Percentiles rank a stretch among this genome's conserved stretches.
Conservation (phyloP, 2,113 vertebrate species). For the Ondatra zibethicus region DNA sequence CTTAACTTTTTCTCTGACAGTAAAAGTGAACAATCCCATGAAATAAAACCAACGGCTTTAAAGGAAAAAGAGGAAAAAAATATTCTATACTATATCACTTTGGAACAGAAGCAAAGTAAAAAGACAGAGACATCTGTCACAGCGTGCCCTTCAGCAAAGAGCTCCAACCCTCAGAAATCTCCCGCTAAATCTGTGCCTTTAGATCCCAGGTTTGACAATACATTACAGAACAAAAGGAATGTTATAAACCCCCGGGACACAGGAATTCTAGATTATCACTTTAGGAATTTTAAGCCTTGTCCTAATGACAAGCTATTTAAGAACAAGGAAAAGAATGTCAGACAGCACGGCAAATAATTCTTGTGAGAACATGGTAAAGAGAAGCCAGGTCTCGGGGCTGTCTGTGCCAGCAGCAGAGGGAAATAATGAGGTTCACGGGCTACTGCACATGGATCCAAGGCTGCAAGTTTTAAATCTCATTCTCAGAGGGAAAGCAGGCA, state of each 20-base stretch:
- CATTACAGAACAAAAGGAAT: not conserved
- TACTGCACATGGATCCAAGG: not conserved
- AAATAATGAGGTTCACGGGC: not conserved
- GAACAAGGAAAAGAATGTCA: not conserved
- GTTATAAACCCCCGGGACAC: fast-evolving
- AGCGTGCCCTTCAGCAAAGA: not conserved
- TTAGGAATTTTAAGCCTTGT: not conserved
- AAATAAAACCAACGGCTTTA: not conserved
- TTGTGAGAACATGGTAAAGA: not conserved
- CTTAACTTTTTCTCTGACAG: not conserved
- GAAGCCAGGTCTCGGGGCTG: not conserved
- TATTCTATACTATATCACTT: not conserved
- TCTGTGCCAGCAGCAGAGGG: not conserved
- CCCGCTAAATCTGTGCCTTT: not conserved
- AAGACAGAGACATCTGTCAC: not conserved
- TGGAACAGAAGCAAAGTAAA: not conserved
- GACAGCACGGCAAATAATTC: not conserved
- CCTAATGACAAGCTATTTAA: not conserved
- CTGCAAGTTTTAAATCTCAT: not conserved
- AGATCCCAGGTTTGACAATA: not conserved
- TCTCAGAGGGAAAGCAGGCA: not conserved
- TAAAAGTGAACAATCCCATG: not conserved
- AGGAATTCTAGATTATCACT: not conserved
- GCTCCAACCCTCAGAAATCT: not conserved
- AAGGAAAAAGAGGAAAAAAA: not conserved